Base-by-base conservation (phyloP, 2,888 invertebrate genomes). In the Eupithecia tripunctaria region DNA sequence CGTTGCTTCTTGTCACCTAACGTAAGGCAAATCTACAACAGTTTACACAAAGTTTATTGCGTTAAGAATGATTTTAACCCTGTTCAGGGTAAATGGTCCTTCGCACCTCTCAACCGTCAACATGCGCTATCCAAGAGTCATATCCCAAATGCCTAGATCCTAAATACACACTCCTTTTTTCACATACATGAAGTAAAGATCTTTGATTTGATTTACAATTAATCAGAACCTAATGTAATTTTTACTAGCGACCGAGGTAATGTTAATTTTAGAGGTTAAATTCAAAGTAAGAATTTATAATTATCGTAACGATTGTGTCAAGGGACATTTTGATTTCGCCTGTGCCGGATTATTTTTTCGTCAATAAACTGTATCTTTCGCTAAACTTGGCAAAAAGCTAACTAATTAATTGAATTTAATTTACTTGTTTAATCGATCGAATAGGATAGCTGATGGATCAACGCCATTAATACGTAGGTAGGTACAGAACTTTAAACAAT, bases 71-170 rank as follows among this genome's bases (percentile, higher is more conserved):
- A 18, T 60, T 60, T 60, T 0, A 27, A 29, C 18, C 29, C 29
- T 60, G 15, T 60, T 8, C 15, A 27, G n/a, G n/a, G 43, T 43
- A 7, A 10, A 51, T 51, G 62, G 29, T 64, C 56, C 32, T 71
- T 59, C 41, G 15, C 38, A 59, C 32, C 27, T 51, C 59, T 71
- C 60, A 47, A 51, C 25, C 64, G 27, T 29, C 18, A 32, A 65
- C 60, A 69, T 51, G 66, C 67, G 18, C 56, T 36, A 27, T 69
- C 36, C 25, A 10, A 51, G 64, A 47, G 63, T 63, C 41, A 64
- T 62, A 63, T 68, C 64, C 68, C 74, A 60, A 67, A 74, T 65
- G 60, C 60, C 65, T 66, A 71, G 25, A 74, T 74, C 70, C 74
- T 68, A 74, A 68, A 74, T 70, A 70, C 29, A 70, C 70, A 68